Conservation (phyloP, 2,888 invertebrate species). For the Trichacis sp. region DNA sequence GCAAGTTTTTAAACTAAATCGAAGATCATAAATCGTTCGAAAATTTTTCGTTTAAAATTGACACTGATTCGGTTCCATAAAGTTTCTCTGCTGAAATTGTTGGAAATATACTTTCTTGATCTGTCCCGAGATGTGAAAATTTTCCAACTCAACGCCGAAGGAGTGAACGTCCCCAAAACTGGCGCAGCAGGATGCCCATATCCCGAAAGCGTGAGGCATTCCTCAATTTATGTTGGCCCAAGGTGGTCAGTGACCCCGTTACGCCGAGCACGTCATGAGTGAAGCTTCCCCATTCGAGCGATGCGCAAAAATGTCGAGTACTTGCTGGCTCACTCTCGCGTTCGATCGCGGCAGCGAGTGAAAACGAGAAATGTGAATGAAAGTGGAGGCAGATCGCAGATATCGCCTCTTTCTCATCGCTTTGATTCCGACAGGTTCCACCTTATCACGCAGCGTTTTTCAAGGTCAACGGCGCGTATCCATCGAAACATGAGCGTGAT, state of each 20-base stretch:
- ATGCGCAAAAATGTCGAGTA: conserved; percentile 36
- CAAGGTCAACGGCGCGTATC: neutral
- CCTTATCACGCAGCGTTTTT: conserved; percentile 1
- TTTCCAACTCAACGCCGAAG: too few species aligned
- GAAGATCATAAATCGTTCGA: too few species aligned
- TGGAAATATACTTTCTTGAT: too few species aligned
- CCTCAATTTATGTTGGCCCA: neutral
- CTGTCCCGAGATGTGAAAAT: too few species aligned
- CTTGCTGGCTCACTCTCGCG: conserved; percentile 42
- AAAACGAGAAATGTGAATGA: conserved; percentile 42
- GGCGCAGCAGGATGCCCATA: neutral
- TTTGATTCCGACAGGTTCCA: conserved; percentile 21
- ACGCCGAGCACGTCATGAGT: neutral
- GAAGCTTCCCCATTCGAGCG: conserved; percentile 7
- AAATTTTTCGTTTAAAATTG: too few species aligned
- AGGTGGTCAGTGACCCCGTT: conserved; percentile 1
- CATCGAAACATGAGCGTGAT: too few species aligned
- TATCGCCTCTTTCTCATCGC: conserved; percentile 37
- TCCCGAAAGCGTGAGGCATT: neutral
- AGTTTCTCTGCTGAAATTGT: too few species aligned
- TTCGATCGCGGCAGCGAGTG: conserved; percentile 37
- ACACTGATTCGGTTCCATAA: too few species aligned
- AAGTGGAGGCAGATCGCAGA: conserved; percentile 33
- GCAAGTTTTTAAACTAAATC: too few species aligned
- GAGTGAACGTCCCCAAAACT: too few species aligned